These are phyloP conservation scores for Clunio marinus DNA, from an alignment of 2,888 invertebrate genomes.

Conservation along the genomic window DNA sequence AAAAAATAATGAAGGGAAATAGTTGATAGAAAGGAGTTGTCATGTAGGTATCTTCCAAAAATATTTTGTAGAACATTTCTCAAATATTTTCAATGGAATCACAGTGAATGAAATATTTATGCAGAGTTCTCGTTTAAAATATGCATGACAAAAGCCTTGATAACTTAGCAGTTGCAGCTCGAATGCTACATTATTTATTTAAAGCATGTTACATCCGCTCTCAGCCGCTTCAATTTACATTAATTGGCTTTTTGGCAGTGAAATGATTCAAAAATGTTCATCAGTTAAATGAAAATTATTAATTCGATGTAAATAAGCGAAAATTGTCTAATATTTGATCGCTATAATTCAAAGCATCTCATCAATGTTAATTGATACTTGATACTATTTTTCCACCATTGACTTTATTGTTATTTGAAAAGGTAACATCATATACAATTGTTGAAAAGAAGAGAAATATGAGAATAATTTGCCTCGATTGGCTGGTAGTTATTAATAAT, in stretches of 20 bases:
- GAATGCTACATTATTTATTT: neutral
- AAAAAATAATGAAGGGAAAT: too few species aligned
- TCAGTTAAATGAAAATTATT: neutral
- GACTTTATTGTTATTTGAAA: too few species aligned
- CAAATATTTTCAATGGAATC: too few species aligned
- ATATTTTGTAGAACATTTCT: too few species aligned
- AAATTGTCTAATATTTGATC: neutral
- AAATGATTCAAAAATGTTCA: neutral
- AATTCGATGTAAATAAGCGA: too few species aligned
- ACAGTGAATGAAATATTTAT: neutral
- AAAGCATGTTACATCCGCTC: too few species aligned
- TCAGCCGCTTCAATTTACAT: neutral
- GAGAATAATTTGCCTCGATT: too few species aligned
- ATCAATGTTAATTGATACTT: neutral
- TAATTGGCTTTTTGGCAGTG: neutral
- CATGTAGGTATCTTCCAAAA: too few species aligned
- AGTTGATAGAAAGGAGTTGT: too few species aligned
- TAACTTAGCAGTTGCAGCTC: neutral
- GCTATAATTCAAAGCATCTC: neutral
- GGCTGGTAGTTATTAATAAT: too few species aligned
- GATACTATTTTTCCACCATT: neutral
- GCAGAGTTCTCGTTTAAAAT: neutral
- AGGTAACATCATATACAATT: too few species aligned
- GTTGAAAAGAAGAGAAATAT: too few species aligned
- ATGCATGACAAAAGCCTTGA: neutral